Evolutionary conservation across 2,797 vertebrate genomes (phyloP).

Genomic region (Crax fasciolata): DNA sequence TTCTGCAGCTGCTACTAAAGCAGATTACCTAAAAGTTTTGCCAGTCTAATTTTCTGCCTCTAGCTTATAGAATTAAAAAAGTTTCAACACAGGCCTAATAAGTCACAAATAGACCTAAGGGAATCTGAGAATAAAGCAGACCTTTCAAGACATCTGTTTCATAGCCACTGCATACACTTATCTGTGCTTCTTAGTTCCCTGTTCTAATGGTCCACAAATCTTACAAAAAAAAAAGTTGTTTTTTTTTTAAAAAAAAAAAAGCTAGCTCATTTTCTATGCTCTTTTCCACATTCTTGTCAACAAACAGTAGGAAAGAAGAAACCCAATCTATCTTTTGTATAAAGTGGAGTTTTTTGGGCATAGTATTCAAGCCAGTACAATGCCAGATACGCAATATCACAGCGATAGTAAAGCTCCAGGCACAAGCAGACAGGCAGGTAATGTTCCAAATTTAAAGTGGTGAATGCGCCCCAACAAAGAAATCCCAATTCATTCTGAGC

Average conservation of each 20-base stretch:
- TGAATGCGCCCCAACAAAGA: neutral
- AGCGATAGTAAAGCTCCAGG: neutral
- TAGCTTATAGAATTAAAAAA: neutral
- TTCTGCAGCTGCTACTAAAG: slow-evolving; percentile 10
- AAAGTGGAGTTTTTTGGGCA: neutral
- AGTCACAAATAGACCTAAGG: neutral
- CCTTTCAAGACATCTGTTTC: neutral
- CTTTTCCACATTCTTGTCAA: neutral
- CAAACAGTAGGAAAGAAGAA: neutral
- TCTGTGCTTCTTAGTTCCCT: neutral
- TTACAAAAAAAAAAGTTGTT: neutral
- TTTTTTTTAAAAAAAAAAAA: neutral
- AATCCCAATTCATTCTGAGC: neutral
- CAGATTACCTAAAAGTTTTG: neutral
- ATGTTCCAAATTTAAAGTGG: neutral
- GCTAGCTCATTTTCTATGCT: neutral
- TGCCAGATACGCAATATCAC: neutral
- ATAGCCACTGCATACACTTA: neutral
- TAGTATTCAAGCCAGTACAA: neutral
- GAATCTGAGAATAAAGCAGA: neutral
- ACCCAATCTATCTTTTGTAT: neutral
- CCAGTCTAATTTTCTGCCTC: neutral
- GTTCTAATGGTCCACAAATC: neutral
- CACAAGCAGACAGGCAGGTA: neutral
- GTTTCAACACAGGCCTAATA: neutral